Percentiles rank a stretch among this genome's conserved stretches.
Conservation (phyloP, 1,140 invertebrate genomes). For the silkworm (Bombyx mori) region DNA sequence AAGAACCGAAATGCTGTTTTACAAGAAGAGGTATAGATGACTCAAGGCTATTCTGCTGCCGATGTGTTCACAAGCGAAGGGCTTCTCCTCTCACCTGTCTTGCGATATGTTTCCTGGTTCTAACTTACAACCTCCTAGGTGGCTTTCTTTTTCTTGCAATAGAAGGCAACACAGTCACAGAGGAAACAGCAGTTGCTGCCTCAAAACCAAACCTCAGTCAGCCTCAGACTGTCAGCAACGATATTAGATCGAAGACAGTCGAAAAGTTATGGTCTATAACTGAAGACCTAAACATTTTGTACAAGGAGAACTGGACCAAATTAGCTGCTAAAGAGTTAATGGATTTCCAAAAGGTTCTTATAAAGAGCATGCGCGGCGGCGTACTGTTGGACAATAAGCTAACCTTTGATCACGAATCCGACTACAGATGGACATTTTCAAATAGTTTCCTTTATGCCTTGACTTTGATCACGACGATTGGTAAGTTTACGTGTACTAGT, state of each 20-base stretch:
- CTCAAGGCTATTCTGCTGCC: slow-evolving; percentile 26
- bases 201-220: slow-evolving; percentile 74
- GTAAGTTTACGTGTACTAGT: slow-evolving; percentile 69
- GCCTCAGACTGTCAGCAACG: slow-evolving; percentile 45
- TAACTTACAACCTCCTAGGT: slow-evolving; percentile 91
- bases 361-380: slow-evolving; percentile 50
- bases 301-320: slow-evolving; percentile 95
- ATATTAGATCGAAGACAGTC: slow-evolving; percentile 76
- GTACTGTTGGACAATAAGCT: slow-evolving; percentile 19
- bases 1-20: slow-evolving; percentile 1
- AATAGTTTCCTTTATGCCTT: slow-evolving; percentile 94
- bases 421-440: slow-evolving; percentile 90
- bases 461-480: slow-evolving; percentile 96
- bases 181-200: slow-evolving; percentile 74
- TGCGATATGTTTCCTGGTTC: slow-evolving; percentile 87
- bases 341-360: slow-evolving; percentile 81
- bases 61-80: slow-evolving; percentile 45
- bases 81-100: slow-evolving; percentile 61
- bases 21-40: not conserved
- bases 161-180: slow-evolving; percentile 75
- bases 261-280: slow-evolving; percentile 94
- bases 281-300: slow-evolving; percentile 92
- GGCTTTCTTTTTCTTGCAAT: slow-evolving; percentile 93
- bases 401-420: slow-evolving; percentile 57
- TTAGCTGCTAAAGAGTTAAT: slow-evolving; percentile 86